Percentiles rank a stretch among this genome's conserved stretches.
Evolutionary conservation across 53 echinoderm and acorn worm genomes (phyloP).

Genomic region (Glandiceps talaboti): DNA sequence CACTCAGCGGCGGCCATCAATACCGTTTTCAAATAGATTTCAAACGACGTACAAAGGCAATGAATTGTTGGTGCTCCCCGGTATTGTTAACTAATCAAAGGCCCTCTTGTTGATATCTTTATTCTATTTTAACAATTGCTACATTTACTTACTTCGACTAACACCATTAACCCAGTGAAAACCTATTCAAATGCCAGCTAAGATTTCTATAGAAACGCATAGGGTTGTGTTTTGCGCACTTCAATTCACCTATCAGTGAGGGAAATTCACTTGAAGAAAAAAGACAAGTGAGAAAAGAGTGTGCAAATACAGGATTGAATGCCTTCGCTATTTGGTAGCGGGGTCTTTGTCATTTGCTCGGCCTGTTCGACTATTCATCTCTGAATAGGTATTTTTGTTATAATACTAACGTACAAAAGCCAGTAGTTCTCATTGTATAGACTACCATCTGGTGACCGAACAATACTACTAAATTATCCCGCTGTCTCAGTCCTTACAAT

Average conservation of each 20-base stretch:
- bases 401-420: not conserved
- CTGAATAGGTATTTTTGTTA: not conserved
- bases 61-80: not conserved
- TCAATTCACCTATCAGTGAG: no score
- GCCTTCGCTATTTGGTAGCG: not conserved
- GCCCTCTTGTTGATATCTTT: not conserved
- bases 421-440: not conserved
- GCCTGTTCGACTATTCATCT: not conserved
- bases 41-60: not conserved
- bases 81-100: not conserved
- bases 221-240: not conserved
- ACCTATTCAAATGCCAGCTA: not conserved
- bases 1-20: not conserved
- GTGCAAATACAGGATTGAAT: not conserved
- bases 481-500: not conserved
- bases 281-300: not conserved
- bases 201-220: not conserved
- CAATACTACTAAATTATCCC: not conserved
- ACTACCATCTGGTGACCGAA: not conserved
- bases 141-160: not conserved
- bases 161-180: not conserved
- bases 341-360: not conserved
- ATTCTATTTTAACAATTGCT: not conserved
- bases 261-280: not conserved
- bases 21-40: not conserved